Evolutionary conservation across 2,113 vertebrate species (phyloP), one percentile per base, ranked within the genome.

Genomic region (Calyptomena viridis): DNA sequence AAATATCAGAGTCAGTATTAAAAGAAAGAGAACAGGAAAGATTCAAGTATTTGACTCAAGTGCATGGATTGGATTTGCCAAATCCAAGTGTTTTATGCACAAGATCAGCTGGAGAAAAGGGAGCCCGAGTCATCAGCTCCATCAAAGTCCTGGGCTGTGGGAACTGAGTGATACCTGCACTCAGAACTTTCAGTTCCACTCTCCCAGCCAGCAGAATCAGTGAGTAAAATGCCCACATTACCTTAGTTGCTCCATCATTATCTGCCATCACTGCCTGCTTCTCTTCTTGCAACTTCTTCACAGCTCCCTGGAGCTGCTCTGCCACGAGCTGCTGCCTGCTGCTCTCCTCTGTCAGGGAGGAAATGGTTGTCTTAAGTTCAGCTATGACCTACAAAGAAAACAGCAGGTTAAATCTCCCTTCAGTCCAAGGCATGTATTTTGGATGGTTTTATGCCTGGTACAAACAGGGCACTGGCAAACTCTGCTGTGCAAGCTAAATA

Each of bases 171-270:
- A 94, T 79, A 91, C 94, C 96, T 95, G 94, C 90, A 63, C 20
- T 93, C 96, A 89, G 86, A 94, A 96, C 94, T 96, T 94, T 95
- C 93, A 96, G 97, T 96, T 92, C 78, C 84, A 63, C 77, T 58
- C 95, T 71, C 79, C 87, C 95, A 97, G 96, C 94, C 95, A 95
- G 97, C 89, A 94, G 96, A 97, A 97, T 22, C 95, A 89, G 96
- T n/a, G 55, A 94, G 94, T 94, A 80, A 89, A 96, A 94, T 50
- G 89, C 93, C 93, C 90, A 82, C 91, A 96, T 98, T 98, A 99
- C 99, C 99, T 99, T 98, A 97, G 97, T 97, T 97, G 96, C 94
- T 97, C 97, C 98, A 93, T 98, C 97, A 40, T 98, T 97, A 77
- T 98, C 97, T 82, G 97, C 97, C 93, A 97, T 98, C 81, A 99